Base-by-base conservation (phyloP, 2,113 vertebrate genomes). In the Eurypyga helias region DNA sequence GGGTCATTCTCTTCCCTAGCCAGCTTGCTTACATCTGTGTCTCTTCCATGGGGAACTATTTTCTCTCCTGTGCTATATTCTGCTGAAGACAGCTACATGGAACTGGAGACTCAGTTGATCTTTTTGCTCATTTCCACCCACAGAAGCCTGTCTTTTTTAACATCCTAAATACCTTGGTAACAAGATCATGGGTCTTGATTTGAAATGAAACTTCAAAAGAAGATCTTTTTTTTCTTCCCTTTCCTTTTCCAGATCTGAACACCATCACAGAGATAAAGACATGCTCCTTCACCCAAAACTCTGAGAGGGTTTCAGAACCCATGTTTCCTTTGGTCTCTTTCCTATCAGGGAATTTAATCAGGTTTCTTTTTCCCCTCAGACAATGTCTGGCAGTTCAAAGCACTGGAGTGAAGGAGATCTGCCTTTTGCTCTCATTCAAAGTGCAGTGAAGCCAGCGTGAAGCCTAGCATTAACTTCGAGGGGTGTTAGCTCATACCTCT, bases 81-180 rank as follows among this genome's bases (percentile, higher is more conserved):
- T 91, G 70, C 75, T 94, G 57, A 93, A 90, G 80, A 83, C 43
- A 95, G 88, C 91, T 96, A 48, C 81, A 57, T 3, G 28, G 64
- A 94, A 69, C 55, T 83, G 72, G 67, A 96, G 60, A 76, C 77
- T 89, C 65, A 52, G 61, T 83, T 96, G 87, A 93, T 97, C 86
- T 91, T 75, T 97, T 83, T 96, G 85, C 91, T 96, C 92, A 4
- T 95, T 95, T 84, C 83, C 95, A 80, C 87, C 89, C 87, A 93
- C 91, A 95, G 70, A 87, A 94, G 84, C 83, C 85, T 95, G 81
- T 95, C 67, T 95, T 96, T 87, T 94, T 84, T 69, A 97, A 94
- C 92, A 95, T 93, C 80, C 84, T 71, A 93, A 93, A 80, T 94
- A 83, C 73, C 92, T 95, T 94, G 79, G 87, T 95, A 95, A 96